Percentiles rank a stretch among this genome's conserved stretches.
Conservation (phyloP, 2,113 vertebrate genomes). For the Corydoras sp. region DNA sequence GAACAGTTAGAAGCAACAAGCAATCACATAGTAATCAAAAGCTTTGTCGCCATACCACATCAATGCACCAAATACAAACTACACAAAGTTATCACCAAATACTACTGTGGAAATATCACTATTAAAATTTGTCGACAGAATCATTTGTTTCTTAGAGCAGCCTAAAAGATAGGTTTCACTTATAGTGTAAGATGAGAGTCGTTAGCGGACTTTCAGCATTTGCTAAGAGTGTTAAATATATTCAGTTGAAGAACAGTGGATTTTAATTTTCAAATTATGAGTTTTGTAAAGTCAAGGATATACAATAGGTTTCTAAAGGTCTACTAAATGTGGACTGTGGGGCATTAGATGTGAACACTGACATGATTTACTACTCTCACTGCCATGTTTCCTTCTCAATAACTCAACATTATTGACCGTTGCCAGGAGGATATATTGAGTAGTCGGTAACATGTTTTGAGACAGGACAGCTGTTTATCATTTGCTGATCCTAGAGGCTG, state of each 20-base stretch:
- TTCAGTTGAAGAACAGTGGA: slow-evolving; percentile 23
- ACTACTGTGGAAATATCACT: too few relatives aligned
- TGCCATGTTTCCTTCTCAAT: slow-evolving; percentile 5
- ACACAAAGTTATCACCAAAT: too few relatives aligned
- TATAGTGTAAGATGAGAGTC: slow-evolving; percentile 1
- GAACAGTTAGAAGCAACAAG: slow-evolving; percentile 9
- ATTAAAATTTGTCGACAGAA: too few relatives aligned
- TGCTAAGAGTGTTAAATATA: slow-evolving; percentile 25
- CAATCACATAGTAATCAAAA: neutral
- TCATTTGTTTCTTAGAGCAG: neutral
- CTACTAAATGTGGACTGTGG: slow-evolving; percentile 1
- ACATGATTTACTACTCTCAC: slow-evolving; percentile 18
- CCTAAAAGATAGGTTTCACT: slow-evolving; percentile 8
- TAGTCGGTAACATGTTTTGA: neutral
- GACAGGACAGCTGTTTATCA: neutral
- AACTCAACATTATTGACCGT: slow-evolving; percentile 23
- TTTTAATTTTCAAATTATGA: slow-evolving; percentile 8
- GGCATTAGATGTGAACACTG: neutral
- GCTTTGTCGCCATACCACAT: too few relatives aligned
- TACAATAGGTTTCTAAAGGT: slow-evolving; percentile 20
- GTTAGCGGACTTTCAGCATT: slow-evolving; percentile 28
- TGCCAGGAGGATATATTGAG: slow-evolving; percentile 18
- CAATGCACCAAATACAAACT: too few relatives aligned
- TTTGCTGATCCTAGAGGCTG: slow-evolving; percentile 9
- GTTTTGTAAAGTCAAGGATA: slow-evolving; percentile 18